Percentiles rank a stretch among this genome's conserved stretches.
phyloP scores from a whole-genome alignment of 2,113 vertebrate species.

The Piliocolobus tephrosceles region DNA sequence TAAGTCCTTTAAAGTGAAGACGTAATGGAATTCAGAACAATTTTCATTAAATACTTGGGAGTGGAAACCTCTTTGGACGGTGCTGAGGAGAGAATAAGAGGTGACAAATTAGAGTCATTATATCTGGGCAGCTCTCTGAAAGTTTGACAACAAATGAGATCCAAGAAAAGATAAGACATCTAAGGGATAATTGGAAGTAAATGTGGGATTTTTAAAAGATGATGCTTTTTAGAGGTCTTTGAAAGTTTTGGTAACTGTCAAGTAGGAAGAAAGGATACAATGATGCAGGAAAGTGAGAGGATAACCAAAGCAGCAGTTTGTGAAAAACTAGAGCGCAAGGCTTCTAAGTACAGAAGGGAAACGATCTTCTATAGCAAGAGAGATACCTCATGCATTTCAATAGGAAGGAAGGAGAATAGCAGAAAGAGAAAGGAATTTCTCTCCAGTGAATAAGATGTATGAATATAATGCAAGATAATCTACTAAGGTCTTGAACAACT shows the following conservation, averaged over 20 bases:
- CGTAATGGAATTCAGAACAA: not conserved
- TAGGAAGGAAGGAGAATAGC: not conserved
- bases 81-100: not conserved
- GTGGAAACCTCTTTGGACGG: not conserved
- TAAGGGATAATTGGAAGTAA: not conserved
- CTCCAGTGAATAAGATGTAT: not conserved
- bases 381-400: too few species aligned
- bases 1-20: not conserved
- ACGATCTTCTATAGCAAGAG: accelerated
- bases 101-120: not conserved
- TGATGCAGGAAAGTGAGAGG: not conserved
- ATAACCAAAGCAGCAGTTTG: not conserved
- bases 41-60: not conserved
- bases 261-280: not conserved
- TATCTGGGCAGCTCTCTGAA: not conserved
- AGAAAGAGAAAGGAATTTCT: not conserved
- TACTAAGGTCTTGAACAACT: not conserved
- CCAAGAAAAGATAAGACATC: not conserved
- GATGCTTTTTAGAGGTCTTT: not conserved
- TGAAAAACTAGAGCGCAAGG: not conserved
- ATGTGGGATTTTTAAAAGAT: not conserved
- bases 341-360: not conserved
- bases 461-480: not conserved
- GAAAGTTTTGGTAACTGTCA: not conserved
- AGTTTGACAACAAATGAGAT: not conserved